These are phyloP conservation scores for Didymodactylos carnosus DNA, from an alignment of 2,888 invertebrate genomes.

Conservation along the genomic window DNA sequence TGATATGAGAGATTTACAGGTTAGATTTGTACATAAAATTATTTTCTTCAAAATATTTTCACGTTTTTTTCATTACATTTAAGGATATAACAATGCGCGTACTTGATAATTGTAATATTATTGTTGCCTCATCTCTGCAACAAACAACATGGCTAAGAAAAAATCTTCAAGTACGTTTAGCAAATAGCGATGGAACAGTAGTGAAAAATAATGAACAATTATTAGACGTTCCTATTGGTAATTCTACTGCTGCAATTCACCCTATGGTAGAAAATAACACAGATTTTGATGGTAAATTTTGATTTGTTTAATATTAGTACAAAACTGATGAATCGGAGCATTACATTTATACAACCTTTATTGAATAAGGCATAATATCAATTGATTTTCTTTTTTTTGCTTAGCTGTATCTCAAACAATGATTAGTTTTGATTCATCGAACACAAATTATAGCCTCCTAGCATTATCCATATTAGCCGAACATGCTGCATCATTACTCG, in stretches of 20 bases:
- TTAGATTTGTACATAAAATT: conserved; percentile 13
- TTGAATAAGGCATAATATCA: too few relatives aligned
- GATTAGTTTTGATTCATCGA: not conserved
- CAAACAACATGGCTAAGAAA: conserved; percentile 68
- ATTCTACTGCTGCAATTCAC: not conserved
- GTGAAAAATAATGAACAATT: too few relatives aligned
- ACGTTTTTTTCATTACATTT: conserved; percentile 19
- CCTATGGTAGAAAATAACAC: not conserved
- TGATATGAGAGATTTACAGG: conserved; percentile 58
- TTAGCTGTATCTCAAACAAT: not conserved
- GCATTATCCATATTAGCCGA: conserved; percentile 57
- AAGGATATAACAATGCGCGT: conserved; percentile 42
- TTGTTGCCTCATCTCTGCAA: conserved; percentile 71
- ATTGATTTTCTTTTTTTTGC: too few relatives aligned
- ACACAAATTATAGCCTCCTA: conserved; percentile 42
- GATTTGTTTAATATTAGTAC: too few relatives aligned
- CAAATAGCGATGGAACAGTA: too few relatives aligned
- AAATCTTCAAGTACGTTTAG: conserved; percentile 51
- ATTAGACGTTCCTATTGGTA: conserved; percentile 30
- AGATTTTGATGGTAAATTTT: too few relatives aligned
- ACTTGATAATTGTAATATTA: conserved; percentile 57
- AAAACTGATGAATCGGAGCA: too few relatives aligned
- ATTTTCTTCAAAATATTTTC: conserved; percentile 3
- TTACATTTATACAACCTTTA: too few relatives aligned
- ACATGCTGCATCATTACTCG: conserved; percentile 57